A percentile compares a stretch with the other conserved stretches of the same genome.
Evolutionary conservation across 30 jellyfish, hydroid and myxozoan genomes (phyloP).

Genomic region (Kudoa iwatai): DNA sequence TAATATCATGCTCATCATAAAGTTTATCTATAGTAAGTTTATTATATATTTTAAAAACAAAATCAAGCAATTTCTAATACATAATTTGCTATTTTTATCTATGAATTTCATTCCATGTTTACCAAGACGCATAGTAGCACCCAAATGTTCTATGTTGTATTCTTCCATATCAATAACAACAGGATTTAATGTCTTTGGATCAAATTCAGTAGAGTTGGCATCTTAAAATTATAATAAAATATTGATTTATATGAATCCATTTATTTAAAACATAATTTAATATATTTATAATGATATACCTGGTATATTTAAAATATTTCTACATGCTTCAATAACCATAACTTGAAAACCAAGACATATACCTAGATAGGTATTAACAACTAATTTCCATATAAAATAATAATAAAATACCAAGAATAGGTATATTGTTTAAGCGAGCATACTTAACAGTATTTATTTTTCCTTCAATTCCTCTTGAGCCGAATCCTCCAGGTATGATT

Average conservation of each 20-base stretch:
- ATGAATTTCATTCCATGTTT: conserved; percentile 22
- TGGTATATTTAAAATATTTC: conserved; percentile 41
- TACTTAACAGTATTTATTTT: conserved; percentile 38
- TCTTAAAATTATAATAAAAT: conserved; percentile 2
- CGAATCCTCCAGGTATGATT: conserved; percentile 96
- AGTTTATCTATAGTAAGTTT: neutral
- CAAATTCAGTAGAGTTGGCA: conserved; percentile 66
- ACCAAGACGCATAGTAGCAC: conserved; percentile 88
- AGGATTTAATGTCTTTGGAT: conserved; percentile 55
- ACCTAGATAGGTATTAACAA: conserved; percentile 5
- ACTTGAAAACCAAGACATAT: conserved; percentile 69
- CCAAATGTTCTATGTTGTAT: conserved; percentile 62
- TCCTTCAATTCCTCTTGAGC: conserved; percentile 75
- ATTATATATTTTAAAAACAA: too few species aligned
- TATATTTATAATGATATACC: conserved; percentile 4
- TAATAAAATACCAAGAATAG: conserved; percentile 16
- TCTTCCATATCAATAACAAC: conserved; percentile 90
- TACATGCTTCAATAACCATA: conserved; percentile 44
- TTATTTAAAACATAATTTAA: neutral
- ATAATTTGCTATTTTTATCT: conserved; percentile 5
- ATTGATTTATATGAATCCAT: neutral
- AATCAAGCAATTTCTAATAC: conserved; percentile 7
- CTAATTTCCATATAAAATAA: neutral
- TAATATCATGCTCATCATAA: neutral
- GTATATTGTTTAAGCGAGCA: conserved; percentile 31